Evolutionary conservation across 2,888 invertebrate species (phyloP).

Genomic region (Lissocephala sabroskyi): DNA sequence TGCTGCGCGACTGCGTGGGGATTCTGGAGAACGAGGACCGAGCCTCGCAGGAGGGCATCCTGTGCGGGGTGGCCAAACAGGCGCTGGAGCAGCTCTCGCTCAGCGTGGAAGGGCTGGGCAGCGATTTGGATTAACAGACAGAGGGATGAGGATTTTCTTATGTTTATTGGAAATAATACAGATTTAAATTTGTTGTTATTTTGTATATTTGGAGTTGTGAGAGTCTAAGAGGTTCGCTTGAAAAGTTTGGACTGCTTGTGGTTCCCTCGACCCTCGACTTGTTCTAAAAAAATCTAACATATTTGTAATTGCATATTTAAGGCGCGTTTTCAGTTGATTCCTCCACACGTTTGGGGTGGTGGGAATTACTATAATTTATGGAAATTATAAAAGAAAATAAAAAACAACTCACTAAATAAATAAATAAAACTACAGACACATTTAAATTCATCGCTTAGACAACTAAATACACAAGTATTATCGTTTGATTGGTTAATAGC

Average conservation of each 20-base stretch:
- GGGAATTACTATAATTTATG: no score
- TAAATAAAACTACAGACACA: conserved; percentile 17
- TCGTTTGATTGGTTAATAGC: no score
- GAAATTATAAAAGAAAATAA: not conserved
- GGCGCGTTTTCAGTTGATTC: no score
- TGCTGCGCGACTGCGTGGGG: conserved; percentile 77
- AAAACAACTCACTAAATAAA: conserved; percentile 1
- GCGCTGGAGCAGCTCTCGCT: conserved; percentile 65
- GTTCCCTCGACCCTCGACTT: no score
- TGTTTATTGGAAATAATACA: conserved; percentile 12
- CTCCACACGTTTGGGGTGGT: no score
- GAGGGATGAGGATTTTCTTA: not conserved
- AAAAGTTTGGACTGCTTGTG: no score
- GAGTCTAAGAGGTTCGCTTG: conserved; percentile 10
- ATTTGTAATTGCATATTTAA: no score
- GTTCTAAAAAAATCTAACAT: no score
- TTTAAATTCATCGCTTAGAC: no score
- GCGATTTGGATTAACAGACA: conserved; percentile 30
- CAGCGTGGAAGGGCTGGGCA: conserved; percentile 66
- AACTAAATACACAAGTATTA: no score
- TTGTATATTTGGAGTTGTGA: not conserved
- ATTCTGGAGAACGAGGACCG: conserved; percentile 80
- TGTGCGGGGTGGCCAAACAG: conserved; percentile 63
- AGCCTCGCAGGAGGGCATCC: conserved; percentile 67
- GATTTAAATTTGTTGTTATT: not conserved